A percentile compares a stretch with the other conserved stretches of the same genome.
Evolutionary conservation across 2,888 invertebrate species (phyloP).

Genomic region (Adelphocoris suturalis): DNA sequence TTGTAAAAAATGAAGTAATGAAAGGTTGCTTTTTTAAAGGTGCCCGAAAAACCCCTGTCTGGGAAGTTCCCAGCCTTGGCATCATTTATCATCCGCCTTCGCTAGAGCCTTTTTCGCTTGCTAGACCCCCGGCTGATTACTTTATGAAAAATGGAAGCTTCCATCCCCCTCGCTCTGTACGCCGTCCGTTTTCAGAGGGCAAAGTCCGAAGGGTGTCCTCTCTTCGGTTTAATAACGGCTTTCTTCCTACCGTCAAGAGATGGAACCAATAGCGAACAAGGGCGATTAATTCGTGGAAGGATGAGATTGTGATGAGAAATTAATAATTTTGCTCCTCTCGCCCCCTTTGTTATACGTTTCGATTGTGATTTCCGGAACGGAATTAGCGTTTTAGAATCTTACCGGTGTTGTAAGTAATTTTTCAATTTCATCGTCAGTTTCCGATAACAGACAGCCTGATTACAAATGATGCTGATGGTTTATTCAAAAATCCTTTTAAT

Average conservation of each 20-base stretch:
- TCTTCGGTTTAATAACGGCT: neutral
- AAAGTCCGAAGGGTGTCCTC: neutral
- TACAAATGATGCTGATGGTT: too few species aligned
- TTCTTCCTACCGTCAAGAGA: neutral
- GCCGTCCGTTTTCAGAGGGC: slow-evolving; percentile 6
- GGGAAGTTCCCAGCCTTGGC: neutral
- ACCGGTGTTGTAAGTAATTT: too few species aligned
- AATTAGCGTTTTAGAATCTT: too few species aligned
- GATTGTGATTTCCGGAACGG: neutral
- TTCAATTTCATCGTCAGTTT: too few species aligned
- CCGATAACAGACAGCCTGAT: too few species aligned
- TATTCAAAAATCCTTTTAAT: too few species aligned
- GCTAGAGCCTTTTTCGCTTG: neutral
- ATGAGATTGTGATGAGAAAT: slow-evolving; percentile 2
- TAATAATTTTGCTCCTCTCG: neutral
- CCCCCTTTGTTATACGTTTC: too few species aligned
- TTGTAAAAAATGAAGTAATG: slow-evolving; percentile 20
- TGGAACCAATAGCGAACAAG: neutral
- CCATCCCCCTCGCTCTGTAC: neutral
- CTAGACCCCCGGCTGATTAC: slow-evolving; percentile 13
- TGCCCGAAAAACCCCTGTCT: neutral
- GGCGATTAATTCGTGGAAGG: neutral
- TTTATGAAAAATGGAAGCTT: slow-evolving; percentile 20
- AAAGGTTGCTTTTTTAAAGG: neutral
- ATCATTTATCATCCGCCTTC: neutral